phyloP scores from a whole-genome alignment of 2,797 vertebrate genomes.

The Tangara arthus region DNA sequence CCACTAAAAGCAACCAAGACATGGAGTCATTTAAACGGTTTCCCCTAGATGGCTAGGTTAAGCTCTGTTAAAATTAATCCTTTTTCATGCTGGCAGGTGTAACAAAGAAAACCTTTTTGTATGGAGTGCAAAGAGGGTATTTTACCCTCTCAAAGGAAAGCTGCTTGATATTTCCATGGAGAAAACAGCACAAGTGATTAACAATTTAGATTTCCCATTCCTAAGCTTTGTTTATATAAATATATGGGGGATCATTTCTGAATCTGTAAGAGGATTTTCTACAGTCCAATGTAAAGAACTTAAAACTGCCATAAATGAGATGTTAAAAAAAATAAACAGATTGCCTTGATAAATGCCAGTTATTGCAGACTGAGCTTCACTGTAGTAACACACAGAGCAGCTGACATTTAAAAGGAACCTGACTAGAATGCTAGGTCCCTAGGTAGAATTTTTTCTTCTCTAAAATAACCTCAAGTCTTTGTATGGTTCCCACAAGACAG shows the following conservation, averaged over 20 bases:
- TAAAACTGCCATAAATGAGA: constrained; percentile 62
- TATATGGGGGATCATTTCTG: constrained; percentile 67
- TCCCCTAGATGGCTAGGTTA: constrained; percentile 52
- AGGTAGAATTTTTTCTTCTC: background rate
- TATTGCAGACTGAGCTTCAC: background rate
- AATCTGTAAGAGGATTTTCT: constrained; percentile 71
- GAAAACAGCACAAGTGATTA: constrained; percentile 62
- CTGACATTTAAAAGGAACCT: constrained; percentile 28
- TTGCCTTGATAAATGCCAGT: constrained; percentile 51
- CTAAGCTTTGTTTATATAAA: constrained; percentile 68
- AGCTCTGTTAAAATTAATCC: constrained; percentile 74
- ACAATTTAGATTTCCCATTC: constrained; percentile 67
- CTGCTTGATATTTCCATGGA: constrained; percentile 63
- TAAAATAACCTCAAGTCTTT: constrained; percentile 16
- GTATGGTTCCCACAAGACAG: background rate
- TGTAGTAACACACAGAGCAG: background rate
- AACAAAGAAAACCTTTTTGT: constrained; percentile 72
- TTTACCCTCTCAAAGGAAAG: constrained; percentile 61
- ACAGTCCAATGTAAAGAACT: constrained; percentile 56
- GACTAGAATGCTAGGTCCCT: background rate
- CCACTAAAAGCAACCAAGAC: constrained; percentile 60
- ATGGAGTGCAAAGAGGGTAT: constrained; percentile 59
- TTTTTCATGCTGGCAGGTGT: constrained; percentile 72
- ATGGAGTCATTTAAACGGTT: constrained; percentile 53
- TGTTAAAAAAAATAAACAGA: constrained; percentile 57